These are phyloP conservation scores for Aurelia sp. DNA, from an alignment of 30 jellyfish, hydroid and myxozoan genomes.

Conservation along the genomic window DNA sequence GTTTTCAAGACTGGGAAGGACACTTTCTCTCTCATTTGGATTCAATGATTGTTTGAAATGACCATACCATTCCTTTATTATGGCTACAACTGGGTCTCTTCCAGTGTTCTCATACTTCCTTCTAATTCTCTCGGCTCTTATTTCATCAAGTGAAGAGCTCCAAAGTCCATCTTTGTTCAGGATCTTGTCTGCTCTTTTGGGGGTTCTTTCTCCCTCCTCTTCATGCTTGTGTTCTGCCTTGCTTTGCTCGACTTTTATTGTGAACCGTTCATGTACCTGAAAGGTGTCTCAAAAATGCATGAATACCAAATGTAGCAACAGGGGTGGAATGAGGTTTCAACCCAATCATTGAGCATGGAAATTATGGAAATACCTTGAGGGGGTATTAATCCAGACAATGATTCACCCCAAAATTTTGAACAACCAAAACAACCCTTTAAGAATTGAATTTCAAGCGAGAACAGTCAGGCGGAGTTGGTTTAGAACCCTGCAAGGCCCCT, in stretches of 20 bases:
- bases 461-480: no score
- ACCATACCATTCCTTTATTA: constrained; percentile 51
- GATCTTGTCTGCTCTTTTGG: not conserved
- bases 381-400: no score
- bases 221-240: not conserved
- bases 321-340: no score
- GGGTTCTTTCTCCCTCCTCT: not conserved
- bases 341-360: no score
- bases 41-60: not conserved
- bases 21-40: constrained; percentile 8
- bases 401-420: no score
- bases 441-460: no score
- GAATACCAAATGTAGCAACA: no score
- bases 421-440: no score
- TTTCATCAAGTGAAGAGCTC: constrained; percentile 47
- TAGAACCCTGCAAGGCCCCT: no score
- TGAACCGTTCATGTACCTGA: constrained; percentile 16
- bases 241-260: constrained; percentile 1
- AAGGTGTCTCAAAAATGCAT: no score
- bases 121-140: constrained; percentile 55
- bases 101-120: constrained; percentile 20
- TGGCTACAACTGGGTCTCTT: constrained; percentile 61
- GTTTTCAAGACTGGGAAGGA: constrained; percentile 71
- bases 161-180: constrained; percentile 37
- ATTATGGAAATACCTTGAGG: no score